Evolutionary conservation across 2,797 vertebrate species (phyloP).

Genomic region (Setipinna tenuifilis): DNA sequence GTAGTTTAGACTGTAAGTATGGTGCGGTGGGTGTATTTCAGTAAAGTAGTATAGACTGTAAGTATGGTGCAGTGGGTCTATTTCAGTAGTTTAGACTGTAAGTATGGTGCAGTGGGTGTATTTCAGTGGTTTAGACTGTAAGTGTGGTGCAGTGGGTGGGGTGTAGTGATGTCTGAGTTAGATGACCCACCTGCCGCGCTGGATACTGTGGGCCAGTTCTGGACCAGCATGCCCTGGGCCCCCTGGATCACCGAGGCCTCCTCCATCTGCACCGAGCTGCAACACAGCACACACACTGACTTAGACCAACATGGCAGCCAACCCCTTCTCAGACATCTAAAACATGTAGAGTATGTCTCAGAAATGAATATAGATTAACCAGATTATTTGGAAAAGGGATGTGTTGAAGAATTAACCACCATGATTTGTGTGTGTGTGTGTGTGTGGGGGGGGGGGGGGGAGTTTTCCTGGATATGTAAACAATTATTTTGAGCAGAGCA

Average conservation of each 20-base stretch:
- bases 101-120: no score
- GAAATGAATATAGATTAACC: not conserved
- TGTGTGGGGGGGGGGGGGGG: not conserved
- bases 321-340: not conserved
- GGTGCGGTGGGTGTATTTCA: not conserved
- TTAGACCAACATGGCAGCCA: constrained; percentile 5
- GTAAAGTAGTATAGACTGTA: no score
- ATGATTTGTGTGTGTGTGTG: not conserved
- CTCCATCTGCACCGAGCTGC: constrained; percentile 94
- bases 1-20: no score
- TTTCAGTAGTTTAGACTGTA: no score
- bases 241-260: constrained; percentile 90
- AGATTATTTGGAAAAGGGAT: not conserved
- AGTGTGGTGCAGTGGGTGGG: not conserved
- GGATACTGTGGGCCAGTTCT: constrained; percentile 98
- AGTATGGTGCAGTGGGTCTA: not conserved
- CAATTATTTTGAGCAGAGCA: no score
- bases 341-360: not conserved
- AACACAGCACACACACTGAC: constrained; percentile 53
- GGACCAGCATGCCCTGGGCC: constrained; percentile 83
- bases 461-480: no score
- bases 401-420: not conserved
- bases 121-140: no score
- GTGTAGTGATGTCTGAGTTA: not conserved
- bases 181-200: constrained; percentile 86